Base-by-base conservation (phyloP, 2,113 vertebrate genomes). In the Camelus dromedarius region DNA sequence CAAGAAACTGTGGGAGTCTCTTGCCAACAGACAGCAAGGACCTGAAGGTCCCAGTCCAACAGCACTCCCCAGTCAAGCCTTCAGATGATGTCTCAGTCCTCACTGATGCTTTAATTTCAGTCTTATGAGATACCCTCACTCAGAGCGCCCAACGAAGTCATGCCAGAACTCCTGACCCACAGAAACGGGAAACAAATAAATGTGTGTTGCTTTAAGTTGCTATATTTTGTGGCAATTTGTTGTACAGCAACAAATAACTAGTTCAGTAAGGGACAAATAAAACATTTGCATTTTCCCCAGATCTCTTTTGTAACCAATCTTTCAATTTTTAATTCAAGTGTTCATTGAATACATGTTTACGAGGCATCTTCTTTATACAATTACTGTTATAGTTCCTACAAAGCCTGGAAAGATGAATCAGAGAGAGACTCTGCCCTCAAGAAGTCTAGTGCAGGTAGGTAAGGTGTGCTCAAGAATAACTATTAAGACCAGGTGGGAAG, bases 251-350 rank as follows among this genome's bases (percentile, higher is more conserved):
- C 11, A 80, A 89, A 77, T 93, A 75, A 69, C 13, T 87, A 87
- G 54, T 69, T 62, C 8, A 79, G 42, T 75, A 42, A 46, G 12
- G 42, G 16, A 50, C 14, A 10, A 82, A 81, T 67, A 18, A 91
- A 89, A 79, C 24, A 82, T 75, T 66, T 89, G 35, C 24, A 66
- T 87, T 79, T 86, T 26, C 0, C 79, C 35, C 13, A 42, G 66
- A 94, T 93, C 16, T 62, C 77, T 91, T 54, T 86, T 38, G 18
- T 58, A 86, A 56, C 13, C 62, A 46, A 85, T 48, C 12, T 94
- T 92, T 75, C 20, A 22, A 95, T 73, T 94, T 64, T 9, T 54
- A 92, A 96, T 83, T 30, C n/a, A 95, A 94, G 19, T 3, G 94
- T 93, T 46, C 3, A 4, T 83, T 92, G 86, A 90, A 75, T 89